Evolutionary conservation across 2,888 invertebrate species (phyloP), one percentile per base, ranked within the genome.

Genomic region (Microctonus aethiopoides): DNA sequence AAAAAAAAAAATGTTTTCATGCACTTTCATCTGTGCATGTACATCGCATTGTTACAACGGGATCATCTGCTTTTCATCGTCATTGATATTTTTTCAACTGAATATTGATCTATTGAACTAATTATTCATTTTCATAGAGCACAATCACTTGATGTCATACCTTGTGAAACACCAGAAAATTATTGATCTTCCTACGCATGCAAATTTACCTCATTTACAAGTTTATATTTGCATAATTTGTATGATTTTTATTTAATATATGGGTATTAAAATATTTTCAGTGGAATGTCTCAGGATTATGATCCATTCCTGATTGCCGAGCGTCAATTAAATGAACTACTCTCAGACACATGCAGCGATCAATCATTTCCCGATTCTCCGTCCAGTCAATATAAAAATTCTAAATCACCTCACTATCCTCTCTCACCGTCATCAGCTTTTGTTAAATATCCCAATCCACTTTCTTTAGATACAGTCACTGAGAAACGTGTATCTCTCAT

Each of bases 301-400:
- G 93, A 95, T 86, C 95, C 95, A 63, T 94, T 93, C 87, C 87
- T 91, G 76, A 91, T 92, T 76, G 95, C 95, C 60, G 93, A 94
- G 87, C 91, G 92, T 75, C 95, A 95, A 87, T 91, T 95, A 88
- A 92, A 92, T 87, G 94, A 95, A 82, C 89, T 95, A 39, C 91
- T 94, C 87, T 91, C 91, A 72, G 91, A 91, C 77, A 90, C 91
- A 67, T 74, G 74, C 70, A 85, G 88, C 77, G 87, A 86, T 73
- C 84, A 86, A 52, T 86, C 86, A 61, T 79, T 82, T 26, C 79
- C 79, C 26, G 79, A 85, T 70, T 70, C 68, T 24, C 73, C 72
- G 22, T 70, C 67, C 68, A 75, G 65, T 56, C 61, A 77, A 67
- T 62, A 65, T 26, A 70, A 54, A 66, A 60, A 46, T n/a, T 46